phyloP scores from a whole-genome alignment of 2,888 invertebrate species.

The Metacarcinus magister region DNA sequence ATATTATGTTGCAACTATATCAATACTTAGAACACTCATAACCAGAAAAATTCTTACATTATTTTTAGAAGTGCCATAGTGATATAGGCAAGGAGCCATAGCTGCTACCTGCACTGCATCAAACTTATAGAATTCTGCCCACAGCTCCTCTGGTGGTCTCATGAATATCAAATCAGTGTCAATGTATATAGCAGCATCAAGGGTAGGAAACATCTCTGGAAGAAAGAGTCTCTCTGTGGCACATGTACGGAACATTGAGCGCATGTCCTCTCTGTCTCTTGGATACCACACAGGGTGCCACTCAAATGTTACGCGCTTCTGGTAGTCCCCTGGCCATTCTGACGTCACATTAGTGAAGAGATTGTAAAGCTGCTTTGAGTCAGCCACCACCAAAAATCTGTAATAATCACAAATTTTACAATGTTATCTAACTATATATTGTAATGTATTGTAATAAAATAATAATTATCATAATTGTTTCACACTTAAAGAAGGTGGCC shows the following conservation, averaged over 20 bases:
- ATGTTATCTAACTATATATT: background rate
- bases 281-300: conserved; percentile 77
- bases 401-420: background rate
- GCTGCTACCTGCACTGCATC: conserved; percentile 84
- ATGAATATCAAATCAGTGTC: conserved; percentile 86
- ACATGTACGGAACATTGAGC: conserved; percentile 83
- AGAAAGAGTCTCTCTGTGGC: conserved; percentile 83
- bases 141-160: conserved; percentile 84
- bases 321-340: conserved; percentile 67
- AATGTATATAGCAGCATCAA: conserved; percentile 85
- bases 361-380: conserved; percentile 71
- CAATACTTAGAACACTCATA: too few relatives aligned
- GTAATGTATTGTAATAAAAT: too few relatives aligned
- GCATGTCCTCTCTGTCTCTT: conserved; percentile 83
- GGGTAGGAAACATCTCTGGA: conserved; percentile 84
- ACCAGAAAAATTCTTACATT: conserved; percentile 48
- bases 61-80: conserved; percentile 85
- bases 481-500: too few relatives aligned
- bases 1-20: background rate
- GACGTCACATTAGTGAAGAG: conserved; percentile 47
- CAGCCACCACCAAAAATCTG: conserved; percentile 79
- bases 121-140: conserved; percentile 84
- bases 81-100: conserved; percentile 85
- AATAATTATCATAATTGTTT: too few relatives aligned
- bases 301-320: conserved; percentile 61